These are phyloP conservation scores for Poecilus cupreus DNA, from an alignment of 2,888 invertebrate species.

Conservation along the genomic window DNA sequence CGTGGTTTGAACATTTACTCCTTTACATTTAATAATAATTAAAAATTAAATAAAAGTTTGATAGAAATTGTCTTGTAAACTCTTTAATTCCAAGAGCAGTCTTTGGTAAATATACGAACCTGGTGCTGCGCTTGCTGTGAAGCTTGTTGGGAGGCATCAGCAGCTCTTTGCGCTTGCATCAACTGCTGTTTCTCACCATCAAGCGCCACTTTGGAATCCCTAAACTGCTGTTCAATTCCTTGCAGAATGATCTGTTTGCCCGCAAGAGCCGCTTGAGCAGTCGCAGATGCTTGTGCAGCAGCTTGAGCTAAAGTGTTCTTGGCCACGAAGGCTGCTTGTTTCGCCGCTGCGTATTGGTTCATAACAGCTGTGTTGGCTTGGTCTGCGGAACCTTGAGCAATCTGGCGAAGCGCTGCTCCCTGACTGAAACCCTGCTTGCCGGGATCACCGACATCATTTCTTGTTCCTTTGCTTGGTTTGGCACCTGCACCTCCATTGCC, in stretches of 20 bases:
- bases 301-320: slow-evolving; percentile 86
- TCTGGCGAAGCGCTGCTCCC: slow-evolving; percentile 82
- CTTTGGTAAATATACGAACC: slow-evolving; percentile 56
- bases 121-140: slow-evolving; percentile 81
- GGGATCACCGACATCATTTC: neutral
- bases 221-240: slow-evolving; percentile 81
- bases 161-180: slow-evolving; percentile 83
- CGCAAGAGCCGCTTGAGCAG: slow-evolving; percentile 80
- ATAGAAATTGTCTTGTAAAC: no score
- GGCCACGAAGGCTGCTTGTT: slow-evolving; percentile 86
- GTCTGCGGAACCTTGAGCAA: slow-evolving; percentile 84
- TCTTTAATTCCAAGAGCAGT: neutral
- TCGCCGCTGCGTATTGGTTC: slow-evolving; percentile 84
- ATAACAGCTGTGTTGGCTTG: slow-evolving; percentile 83
- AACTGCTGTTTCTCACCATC: slow-evolving; percentile 84
- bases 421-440: slow-evolving; percentile 78
- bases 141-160: slow-evolving; percentile 81
- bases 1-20: no score
- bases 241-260: slow-evolving; percentile 76
- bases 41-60: no score
- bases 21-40: no score
- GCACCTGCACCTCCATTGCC: neutral
- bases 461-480: neutral
- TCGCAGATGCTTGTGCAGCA: slow-evolving; percentile 83
- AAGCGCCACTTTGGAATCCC: slow-evolving; percentile 81